Evolutionary conservation across 2,888 invertebrate genomes (phyloP).

Genomic region (Apamea epomidion): DNA sequence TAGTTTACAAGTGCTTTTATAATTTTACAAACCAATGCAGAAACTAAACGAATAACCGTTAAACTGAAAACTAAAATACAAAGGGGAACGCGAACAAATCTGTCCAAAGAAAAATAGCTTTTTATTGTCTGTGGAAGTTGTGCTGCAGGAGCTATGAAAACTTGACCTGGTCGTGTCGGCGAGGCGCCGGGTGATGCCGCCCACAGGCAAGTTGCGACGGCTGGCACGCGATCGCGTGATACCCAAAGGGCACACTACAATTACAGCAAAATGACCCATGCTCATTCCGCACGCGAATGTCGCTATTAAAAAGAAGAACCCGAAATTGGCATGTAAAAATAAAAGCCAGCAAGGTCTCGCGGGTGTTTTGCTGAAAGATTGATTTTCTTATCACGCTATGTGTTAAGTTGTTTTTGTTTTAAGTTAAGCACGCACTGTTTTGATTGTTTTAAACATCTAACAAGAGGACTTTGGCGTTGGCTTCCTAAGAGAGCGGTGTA

Average conservation of each 20-base stretch:
- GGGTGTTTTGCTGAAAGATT: slow-evolving; percentile 66
- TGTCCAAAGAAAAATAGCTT: slow-evolving; percentile 51
- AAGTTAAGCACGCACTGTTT: slow-evolving; percentile 18
- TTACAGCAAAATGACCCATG: slow-evolving; percentile 83
- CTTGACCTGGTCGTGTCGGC: slow-evolving; percentile 60
- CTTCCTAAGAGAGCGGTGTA: background rate
- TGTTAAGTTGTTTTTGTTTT: slow-evolving; percentile 52
- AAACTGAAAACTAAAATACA: slow-evolving; percentile 53
- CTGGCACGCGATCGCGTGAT: slow-evolving; percentile 86
- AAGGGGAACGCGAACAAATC: slow-evolving; percentile 46
- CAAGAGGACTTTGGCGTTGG: background rate
- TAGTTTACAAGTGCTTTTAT: slow-evolving; percentile 38
- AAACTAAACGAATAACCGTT: slow-evolving; percentile 46
- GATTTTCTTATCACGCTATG: slow-evolving; percentile 69
- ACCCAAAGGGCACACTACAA: slow-evolving; percentile 81
- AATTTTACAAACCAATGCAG: slow-evolving; percentile 39
- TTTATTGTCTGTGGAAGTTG: slow-evolving; percentile 63
- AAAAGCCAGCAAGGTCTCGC: slow-evolving; percentile 68
- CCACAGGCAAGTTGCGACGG: slow-evolving; percentile 29
- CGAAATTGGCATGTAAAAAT: slow-evolving; percentile 72
- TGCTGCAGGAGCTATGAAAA: slow-evolving; percentile 52
- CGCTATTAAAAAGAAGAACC: slow-evolving; percentile 78
- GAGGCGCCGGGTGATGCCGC: slow-evolving; percentile 51
- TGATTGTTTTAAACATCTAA: slow-evolving; percentile 28
- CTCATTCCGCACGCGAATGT: slow-evolving; percentile 83